A percentile compares a stretch with the other conserved stretches of the same genome.
Conservation (phyloP, 1,140 invertebrate species). For the Acyrthosiphon pisum region DNA sequence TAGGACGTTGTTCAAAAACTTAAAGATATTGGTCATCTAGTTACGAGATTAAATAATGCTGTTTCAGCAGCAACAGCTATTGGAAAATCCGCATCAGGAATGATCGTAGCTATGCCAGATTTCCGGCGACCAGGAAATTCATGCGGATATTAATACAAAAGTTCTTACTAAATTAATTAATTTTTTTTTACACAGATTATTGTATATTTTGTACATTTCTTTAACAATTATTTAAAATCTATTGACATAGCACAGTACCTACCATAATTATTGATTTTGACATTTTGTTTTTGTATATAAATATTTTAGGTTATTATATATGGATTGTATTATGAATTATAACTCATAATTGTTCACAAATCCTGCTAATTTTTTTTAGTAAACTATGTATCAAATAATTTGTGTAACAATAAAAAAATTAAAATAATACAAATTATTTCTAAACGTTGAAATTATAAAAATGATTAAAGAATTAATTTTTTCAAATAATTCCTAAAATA, state of each 20-base stretch:
- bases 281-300: not conserved
- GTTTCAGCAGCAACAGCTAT: slow-evolving; percentile 58
- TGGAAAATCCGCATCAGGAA: not conserved
- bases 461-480: too few relatives aligned
- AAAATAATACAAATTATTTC: too few relatives aligned
- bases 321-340: not conserved
- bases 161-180: not conserved
- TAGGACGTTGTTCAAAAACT: slow-evolving; percentile 54
- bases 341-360: not conserved
- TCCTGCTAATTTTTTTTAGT: not conserved
- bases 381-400: too few relatives aligned
- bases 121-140: slow-evolving; percentile 58
- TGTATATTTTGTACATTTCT: not conserved
- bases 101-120: slow-evolving; percentile 58
- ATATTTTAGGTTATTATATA: not conserved
- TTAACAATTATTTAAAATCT: not conserved
- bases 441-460: too few relatives aligned
- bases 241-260: not conserved
- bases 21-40: slow-evolving; percentile 49
- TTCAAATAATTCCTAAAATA: not conserved
- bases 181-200: not conserved
- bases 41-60: not conserved
- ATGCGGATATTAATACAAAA: slow-evolving; percentile 52
- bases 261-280: not conserved
- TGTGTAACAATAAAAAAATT: too few relatives aligned